Percentiles rank a stretch among this genome's conserved stretches.
phyloP scores from a whole-genome alignment of 1,140 invertebrate species.

The Samia ricini region DNA sequence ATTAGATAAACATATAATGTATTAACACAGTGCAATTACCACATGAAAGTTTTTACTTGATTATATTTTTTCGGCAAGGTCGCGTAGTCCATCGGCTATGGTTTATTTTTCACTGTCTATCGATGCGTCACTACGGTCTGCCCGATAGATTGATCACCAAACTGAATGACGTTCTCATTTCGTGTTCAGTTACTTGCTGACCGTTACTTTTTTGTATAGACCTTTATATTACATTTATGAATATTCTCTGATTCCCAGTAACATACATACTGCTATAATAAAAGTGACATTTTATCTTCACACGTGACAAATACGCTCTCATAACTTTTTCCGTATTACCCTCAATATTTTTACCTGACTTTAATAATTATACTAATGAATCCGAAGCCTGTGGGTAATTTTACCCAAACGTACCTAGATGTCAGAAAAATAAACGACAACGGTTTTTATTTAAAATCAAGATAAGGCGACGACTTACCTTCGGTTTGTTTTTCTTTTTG shows the following conservation, averaged over 20 bases:
- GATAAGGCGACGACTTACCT: conserved; percentile 26
- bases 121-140: conserved; percentile 47
- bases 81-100: conserved; percentile 15
- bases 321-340: conserved; percentile 3
- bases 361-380: conserved; percentile 26
- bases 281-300: background rate
- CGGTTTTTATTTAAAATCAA: conserved; percentile 32
- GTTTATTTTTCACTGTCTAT: conserved; percentile 57
- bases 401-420: conserved; percentile 11
- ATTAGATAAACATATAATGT: background rate
- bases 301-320: background rate
- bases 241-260: conserved; percentile 6
- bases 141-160: conserved; percentile 58
- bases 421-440: conserved; percentile 28
- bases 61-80: conserved; percentile 21
- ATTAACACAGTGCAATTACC: background rate
- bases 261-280: background rate
- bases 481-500: conserved; percentile 33
- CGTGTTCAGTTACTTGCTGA: conserved; percentile 25
- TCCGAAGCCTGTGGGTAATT: conserved; percentile 18
- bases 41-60: background rate
- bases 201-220: conserved; percentile 1
- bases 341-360: conserved; percentile 9
- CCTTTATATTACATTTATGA: conserved; percentile 9
- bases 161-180: conserved; percentile 43